Evolutionary conservation across 2,113 vertebrate species (phyloP).

Genomic region (Centropus bengalensis): DNA sequence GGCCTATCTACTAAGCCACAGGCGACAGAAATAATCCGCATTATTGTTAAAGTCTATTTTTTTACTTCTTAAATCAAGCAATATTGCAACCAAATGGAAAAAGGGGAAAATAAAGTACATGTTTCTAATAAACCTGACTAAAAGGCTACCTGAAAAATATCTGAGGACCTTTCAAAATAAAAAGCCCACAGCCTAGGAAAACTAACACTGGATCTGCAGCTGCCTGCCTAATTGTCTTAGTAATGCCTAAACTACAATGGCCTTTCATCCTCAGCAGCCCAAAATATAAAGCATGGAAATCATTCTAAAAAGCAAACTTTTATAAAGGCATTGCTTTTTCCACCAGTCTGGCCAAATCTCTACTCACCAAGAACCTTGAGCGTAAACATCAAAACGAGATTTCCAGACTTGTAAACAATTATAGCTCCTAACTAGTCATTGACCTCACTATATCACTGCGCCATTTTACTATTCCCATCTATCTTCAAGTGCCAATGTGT

Average conservation of each 20-base stretch:
- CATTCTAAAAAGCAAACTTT: not conserved
- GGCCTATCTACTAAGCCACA: conserved; percentile 5
- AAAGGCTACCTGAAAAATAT: not conserved
- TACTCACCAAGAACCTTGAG: not conserved
- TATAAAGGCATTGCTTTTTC: not conserved
- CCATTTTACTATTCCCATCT: not conserved
- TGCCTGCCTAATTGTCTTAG: not conserved
- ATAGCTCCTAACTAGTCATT: not conserved
- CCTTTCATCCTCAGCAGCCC: not conserved
- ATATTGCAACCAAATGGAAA: not conserved
- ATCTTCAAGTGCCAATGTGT: not conserved
- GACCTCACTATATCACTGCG: not conserved
- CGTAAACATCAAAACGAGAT: not conserved
- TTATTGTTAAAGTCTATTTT: not conserved
- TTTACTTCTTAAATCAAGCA: not conserved
- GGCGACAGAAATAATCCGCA: conserved; percentile 16
- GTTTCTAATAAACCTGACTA: not conserved
- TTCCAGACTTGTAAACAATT: conserved; percentile 35
- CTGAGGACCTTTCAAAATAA: conserved; percentile 1
- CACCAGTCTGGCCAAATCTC: conserved; percentile 6
- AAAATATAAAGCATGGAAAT: not conserved
- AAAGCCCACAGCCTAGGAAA: not conserved
- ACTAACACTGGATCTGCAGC: not conserved
- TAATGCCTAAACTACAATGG: not conserved
- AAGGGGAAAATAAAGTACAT: not conserved